These are phyloP conservation scores for Pardosa pseudoannulata DNA, from an alignment of 2,888 invertebrate species.

Conservation along the genomic window DNA sequence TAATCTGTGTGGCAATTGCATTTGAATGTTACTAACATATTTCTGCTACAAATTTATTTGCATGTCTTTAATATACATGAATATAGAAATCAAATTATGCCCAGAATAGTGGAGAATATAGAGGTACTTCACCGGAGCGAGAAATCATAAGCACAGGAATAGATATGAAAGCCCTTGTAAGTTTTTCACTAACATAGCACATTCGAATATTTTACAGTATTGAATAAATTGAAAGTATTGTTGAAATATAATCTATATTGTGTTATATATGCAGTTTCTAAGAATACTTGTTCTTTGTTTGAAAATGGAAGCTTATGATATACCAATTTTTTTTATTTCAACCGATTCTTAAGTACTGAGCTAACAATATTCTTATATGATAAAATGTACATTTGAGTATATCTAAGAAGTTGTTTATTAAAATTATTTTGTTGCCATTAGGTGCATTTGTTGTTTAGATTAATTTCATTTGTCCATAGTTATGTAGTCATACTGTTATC, in stretches of 20 bases:
- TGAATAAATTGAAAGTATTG: too few species aligned
- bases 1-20: too few species aligned
- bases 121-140: conserved; percentile 61
- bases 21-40: conserved; percentile 41
- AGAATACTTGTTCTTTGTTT: too few species aligned
- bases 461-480: too few species aligned
- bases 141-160: conserved; percentile 68
- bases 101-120: conserved; percentile 52
- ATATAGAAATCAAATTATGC: conserved; percentile 64
- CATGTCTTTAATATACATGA: conserved; percentile 45
- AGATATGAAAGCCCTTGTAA: conserved; percentile 67
- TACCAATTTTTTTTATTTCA: too few species aligned
- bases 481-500: too few species aligned
- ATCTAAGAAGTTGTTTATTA: too few species aligned
- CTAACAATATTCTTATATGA: conserved; percentile 54
- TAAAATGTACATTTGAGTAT: too few species aligned
- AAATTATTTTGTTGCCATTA: too few species aligned
- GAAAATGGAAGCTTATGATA: too few species aligned
- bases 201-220: too few species aligned
- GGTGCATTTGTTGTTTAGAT: too few species aligned
- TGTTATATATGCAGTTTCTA: not conserved
- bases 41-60: conserved; percentile 45
- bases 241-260: not conserved
- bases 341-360: conserved; percentile 36
- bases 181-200: conserved; percentile 22